Base-by-base conservation (phyloP, 2,797 vertebrate species). In the Lepilemur septentrionalis region DNA sequence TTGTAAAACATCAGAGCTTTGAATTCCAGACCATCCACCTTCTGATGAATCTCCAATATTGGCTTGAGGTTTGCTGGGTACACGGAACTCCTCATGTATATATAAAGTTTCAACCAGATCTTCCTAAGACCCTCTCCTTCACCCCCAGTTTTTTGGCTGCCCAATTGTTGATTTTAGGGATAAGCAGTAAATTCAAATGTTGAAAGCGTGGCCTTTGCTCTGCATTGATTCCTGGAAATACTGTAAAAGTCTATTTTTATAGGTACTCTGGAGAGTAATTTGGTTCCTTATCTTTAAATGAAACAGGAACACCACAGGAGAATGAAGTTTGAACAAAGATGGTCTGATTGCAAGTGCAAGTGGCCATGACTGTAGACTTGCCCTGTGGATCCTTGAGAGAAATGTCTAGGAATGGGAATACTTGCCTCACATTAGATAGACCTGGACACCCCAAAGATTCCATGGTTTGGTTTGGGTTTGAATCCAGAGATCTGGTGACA, bases 1-100 rank as follows among this genome's bases (percentile, higher is more conserved):
- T 87, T 95, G 65, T 95, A 84, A 96, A 96, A 76, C 89, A 93
- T 78, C n/a, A 43, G 67, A 73, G 67, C 82, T 93, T 79, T 55
- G 75, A 89, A 92, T 89, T 89, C 72, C 30, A 25, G 82, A 38
- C 32, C n/a, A 7, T 38, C n/a, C 23, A 10, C 63, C 79, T 92
- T 97, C 43, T 87, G 83, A 87, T 86, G 72, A 83, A 92, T 73
- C 20, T 48, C 11, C 32, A 63, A 82, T 13, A 46, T 32, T 93
- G 83, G n/a, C 43, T 65, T 61, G 79, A 65, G 65, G 61, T 95
- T 76, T 82, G 18, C 78, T 38, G 57, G 20, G 11, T 50, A 32
- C 25, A 17, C 2, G 46, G 65, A 67, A 22, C 23, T 91, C 61
- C 72, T 28, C 8, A 7, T 7, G 22, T 8, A 65, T n/a, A 20